A percentile compares a stretch with the other conserved stretches of the same genome.
phyloP scores from a whole-genome alignment of 1,140 invertebrate genomes.

The Capitella teleta region DNA sequence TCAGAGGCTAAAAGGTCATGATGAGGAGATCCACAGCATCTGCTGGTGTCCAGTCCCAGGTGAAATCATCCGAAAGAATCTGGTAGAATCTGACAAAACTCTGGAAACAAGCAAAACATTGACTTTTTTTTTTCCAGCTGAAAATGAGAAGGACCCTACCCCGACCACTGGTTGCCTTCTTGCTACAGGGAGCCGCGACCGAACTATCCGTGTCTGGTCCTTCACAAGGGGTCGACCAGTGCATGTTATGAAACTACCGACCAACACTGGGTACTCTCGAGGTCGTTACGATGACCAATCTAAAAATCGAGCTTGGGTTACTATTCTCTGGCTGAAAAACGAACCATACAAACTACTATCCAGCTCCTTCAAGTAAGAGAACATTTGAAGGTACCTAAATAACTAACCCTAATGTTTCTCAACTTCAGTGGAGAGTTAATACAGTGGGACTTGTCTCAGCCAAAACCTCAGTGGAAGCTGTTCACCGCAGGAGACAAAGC shows the following conservation, averaged over 20 bases:
- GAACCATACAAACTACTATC: conserved; percentile 17
- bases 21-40: conserved; percentile 56
- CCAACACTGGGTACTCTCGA: conserved; percentile 11
- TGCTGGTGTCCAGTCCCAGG: conserved; percentile 57
- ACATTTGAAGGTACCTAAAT: background rate
- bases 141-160: background rate
- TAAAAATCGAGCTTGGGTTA: conserved; percentile 31
- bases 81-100: background rate
- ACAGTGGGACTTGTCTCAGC: conserved; percentile 20
- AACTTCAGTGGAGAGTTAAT: conserved; percentile 26
- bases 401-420: background rate
- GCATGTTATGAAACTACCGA: conserved; percentile 19
- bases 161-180: conserved; percentile 17
- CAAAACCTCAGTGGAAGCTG: conserved; percentile 27
- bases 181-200: conserved; percentile 25
- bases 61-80: background rate
- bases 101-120: too few relatives aligned
- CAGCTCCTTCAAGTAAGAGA: conserved; percentile 19
- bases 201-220: conserved; percentile 28
- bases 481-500: conserved; percentile 32
- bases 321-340: conserved; percentile 47
- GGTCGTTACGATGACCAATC: conserved; percentile 15
- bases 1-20: conserved; percentile 58
- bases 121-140: background rate
- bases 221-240: conserved; percentile 18